These are phyloP conservation scores for Ptilorrhoa leucosticta DNA, from an alignment of 2,113 vertebrate species.

Conservation along the genomic window DNA sequence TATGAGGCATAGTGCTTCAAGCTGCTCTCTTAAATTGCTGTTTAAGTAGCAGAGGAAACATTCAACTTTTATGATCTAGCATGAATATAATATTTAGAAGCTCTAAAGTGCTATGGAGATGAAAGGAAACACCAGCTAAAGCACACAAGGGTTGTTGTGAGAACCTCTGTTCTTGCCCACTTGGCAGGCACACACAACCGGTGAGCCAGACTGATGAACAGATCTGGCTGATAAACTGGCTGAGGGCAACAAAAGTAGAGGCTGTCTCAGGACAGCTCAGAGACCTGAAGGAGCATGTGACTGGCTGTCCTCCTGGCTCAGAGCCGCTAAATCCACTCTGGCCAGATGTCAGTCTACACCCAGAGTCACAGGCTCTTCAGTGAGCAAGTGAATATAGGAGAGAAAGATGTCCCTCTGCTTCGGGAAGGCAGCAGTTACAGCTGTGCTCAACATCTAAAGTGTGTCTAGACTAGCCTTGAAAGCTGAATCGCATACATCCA, in stretches of 20 bases:
- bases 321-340: neutral
- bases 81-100: neutral
- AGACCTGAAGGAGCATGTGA: neutral
- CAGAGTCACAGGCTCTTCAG: neutral
- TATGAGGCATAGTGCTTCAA: neutral
- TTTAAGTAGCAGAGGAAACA: neutral
- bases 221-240: neutral
- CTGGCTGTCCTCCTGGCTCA: rapidly evolving
- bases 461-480: neutral
- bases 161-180: neutral
- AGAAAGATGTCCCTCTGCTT: neutral
- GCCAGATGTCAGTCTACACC: rapidly evolving
- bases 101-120: neutral
- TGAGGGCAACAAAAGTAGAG: neutral
- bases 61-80: neutral
- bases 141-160: neutral
- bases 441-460: rapidly evolving
- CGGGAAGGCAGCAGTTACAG: neutral
- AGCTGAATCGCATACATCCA: neutral
- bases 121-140: neutral
- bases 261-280: neutral
- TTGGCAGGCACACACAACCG: neutral
- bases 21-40: neutral
- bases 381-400: neutral
- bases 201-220: neutral